Percentiles rank a stretch among this genome's conserved stretches.
Evolutionary conservation across 2,797 vertebrate species (phyloP).

Genomic region (Anolis apletophallus): DNA sequence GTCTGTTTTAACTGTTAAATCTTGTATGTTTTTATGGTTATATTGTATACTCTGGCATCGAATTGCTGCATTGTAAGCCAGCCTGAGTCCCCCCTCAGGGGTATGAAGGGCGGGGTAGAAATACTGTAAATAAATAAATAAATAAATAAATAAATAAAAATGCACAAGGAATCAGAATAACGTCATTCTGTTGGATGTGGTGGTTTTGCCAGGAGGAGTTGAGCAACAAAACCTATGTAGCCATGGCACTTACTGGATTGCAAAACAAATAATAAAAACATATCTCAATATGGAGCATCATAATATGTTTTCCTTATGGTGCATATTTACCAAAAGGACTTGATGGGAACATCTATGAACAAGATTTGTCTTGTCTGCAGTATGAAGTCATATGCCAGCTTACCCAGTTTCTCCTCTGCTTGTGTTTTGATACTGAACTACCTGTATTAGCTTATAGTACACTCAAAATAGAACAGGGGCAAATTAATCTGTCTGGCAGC

Average conservation of each 20-base stretch:
- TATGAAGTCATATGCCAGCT: not conserved
- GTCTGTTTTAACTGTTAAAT: no score
- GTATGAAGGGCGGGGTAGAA: no score
- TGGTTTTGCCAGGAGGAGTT: not conserved
- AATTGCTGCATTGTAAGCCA: no score
- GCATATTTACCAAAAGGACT: not conserved
- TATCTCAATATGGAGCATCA: not conserved
- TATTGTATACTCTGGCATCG: no score
- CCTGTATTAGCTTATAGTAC: not conserved
- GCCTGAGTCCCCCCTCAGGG: no score
- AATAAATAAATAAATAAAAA: not conserved
- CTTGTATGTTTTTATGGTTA: no score
- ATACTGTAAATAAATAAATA: no score
- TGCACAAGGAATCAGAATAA: not conserved
- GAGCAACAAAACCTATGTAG: not conserved
- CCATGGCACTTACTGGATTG: not conserved
- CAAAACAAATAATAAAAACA: not conserved
- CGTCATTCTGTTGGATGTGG: not conserved
- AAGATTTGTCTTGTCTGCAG: not conserved
- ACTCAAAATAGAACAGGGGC: not conserved
- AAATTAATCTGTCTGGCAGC: not conserved
- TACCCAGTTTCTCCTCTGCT: not conserved
- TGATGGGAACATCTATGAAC: not conserved
- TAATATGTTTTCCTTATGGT: not conserved
- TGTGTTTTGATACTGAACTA: no score